These are phyloP conservation scores for Artibeus lituratus DNA, from an alignment of 2,797 vertebrate species.

Conservation along the genomic window DNA sequence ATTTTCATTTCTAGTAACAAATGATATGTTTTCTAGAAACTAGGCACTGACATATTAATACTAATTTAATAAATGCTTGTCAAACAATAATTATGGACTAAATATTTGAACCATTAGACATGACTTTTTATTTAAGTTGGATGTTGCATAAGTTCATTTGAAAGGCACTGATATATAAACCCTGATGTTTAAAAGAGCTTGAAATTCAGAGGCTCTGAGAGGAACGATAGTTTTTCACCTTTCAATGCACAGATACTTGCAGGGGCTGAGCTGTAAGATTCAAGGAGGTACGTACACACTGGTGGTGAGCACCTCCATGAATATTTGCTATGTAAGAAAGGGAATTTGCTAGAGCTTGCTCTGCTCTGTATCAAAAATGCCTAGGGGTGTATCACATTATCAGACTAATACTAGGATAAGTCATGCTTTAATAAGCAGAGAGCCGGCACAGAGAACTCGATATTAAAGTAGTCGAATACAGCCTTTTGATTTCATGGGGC, in stretches of 20 bases:
- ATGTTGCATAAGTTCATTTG: not conserved
- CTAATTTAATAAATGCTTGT: not conserved
- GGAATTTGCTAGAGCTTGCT: not conserved
- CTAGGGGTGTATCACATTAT: not conserved
- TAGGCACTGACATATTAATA: not conserved
- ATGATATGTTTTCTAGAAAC: not conserved
- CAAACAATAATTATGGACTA: not conserved
- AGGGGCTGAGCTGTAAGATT: not conserved
- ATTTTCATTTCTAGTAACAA: not conserved
- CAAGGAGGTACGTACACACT: not conserved
- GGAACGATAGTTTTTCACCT: not conserved
- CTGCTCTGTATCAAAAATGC: not conserved
- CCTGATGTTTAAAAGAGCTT: not conserved
- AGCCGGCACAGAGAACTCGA: not conserved
- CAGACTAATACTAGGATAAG: not conserved
- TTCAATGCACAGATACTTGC: not conserved
- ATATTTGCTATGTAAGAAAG: not conserved
- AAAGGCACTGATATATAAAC: not conserved
- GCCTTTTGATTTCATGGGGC: not conserved
- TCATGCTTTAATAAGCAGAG: not conserved
- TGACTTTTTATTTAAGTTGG: not conserved
- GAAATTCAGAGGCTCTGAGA: not conserved
- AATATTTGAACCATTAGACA: not conserved
- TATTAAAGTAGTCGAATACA: not conserved
- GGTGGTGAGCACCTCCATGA: not conserved